Evolutionary conservation across 1,140 invertebrate genomes (phyloP).

Genomic region (Melitaea cinxia): DNA sequence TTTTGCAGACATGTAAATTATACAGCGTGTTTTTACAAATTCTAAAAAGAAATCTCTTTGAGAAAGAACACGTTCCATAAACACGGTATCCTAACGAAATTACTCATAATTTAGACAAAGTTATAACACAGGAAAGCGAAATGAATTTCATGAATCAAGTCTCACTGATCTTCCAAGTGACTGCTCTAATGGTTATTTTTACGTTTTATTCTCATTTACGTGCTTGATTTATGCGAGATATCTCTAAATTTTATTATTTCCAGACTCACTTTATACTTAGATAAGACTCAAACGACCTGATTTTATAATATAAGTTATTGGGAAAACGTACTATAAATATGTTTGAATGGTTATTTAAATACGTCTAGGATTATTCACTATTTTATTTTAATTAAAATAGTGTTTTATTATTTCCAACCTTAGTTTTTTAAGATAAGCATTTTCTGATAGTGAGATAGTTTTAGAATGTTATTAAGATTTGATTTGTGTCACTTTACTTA

Average conservation of each 20-base stretch:
- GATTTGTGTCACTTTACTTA: no score
- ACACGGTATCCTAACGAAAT: conserved; percentile 26
- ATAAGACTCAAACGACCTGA: background rate
- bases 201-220: conserved; percentile 49
- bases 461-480: no score
- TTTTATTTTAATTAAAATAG: background rate
- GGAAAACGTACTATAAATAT: background rate
- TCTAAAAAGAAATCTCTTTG: background rate
- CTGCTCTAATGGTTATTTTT: conserved; percentile 52
- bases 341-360: background rate
- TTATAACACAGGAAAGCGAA: conserved; percentile 46
- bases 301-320: background rate
- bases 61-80: background rate
- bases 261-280: background rate
- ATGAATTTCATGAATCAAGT: conserved; percentile 49
- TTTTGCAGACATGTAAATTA: background rate
- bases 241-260: conserved; percentile 48
- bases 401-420: no score
- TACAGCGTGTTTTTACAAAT: background rate
- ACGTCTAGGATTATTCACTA: background rate
- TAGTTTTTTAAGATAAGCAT: no score
- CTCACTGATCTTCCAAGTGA: conserved; percentile 45
- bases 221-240: conserved; percentile 49
- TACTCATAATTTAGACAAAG: conserved; percentile 42
- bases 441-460: no score